Evolutionary conservation across 2,797 vertebrate genomes (phyloP).

Genomic region (Arrhamphus sclerolepis): DNA sequence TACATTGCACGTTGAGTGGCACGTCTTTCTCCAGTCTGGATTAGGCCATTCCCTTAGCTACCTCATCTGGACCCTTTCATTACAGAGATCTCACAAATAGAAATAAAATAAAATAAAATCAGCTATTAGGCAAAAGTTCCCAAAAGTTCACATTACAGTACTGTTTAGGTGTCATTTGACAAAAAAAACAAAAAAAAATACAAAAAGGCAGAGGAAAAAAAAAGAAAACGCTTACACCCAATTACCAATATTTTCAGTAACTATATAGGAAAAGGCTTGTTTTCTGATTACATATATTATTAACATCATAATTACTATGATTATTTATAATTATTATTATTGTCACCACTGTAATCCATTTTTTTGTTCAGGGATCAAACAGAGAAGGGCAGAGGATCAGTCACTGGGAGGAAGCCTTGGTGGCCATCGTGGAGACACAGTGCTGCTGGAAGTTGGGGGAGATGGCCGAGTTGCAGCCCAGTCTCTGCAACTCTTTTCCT

Average conservation of each 20-base stretch:
- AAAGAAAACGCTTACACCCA: conserved; percentile 71
- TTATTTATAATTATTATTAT: conserved; percentile 60
- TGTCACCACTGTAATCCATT: conserved; percentile 65
- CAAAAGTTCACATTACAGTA: conserved; percentile 83
- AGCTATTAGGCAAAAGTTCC: conserved; percentile 72
- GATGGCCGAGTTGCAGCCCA: conserved; percentile 91
- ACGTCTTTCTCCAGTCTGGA: conserved; percentile 53
- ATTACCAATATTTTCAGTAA: conserved; percentile 78
- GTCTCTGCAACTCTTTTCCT: conserved; percentile 94
- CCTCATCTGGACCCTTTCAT: conserved; percentile 64
- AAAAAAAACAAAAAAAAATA: conserved; percentile 58
- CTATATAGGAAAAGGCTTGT: conserved; percentile 77
- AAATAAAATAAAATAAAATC: conserved; percentile 53
- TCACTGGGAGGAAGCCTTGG: conserved; percentile 98
- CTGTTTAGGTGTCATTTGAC: conserved; percentile 79
- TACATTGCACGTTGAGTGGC: conserved; percentile 70
- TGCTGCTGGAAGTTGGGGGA: conserved; percentile 99
- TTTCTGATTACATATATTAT: conserved; percentile 83
- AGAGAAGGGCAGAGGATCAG: conserved; percentile 42
- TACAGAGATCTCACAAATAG: conserved; percentile 62
- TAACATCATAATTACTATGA: conserved; percentile 79
- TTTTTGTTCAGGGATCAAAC: conserved; percentile 57
- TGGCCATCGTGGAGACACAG: conserved; percentile 93
- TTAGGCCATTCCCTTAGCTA: conserved; percentile 41
- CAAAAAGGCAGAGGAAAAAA: conserved; percentile 70